Base-by-base conservation (phyloP, 1,140 invertebrate species). In the Euwallacea similis region DNA sequence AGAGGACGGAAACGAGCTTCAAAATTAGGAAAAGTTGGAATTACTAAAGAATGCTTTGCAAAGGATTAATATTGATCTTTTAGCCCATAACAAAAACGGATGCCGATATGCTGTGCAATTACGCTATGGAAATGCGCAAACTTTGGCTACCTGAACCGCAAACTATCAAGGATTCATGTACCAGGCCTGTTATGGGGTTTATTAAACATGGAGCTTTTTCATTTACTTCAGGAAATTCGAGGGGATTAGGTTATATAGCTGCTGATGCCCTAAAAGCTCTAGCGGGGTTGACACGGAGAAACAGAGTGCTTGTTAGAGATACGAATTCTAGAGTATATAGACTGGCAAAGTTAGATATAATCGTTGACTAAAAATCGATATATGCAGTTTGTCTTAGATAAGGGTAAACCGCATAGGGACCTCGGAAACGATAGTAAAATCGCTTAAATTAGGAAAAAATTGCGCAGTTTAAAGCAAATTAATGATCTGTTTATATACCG, bases 151-250 rank as follows among this genome's bases (percentile, higher is more conserved):
- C 91, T 7, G 81, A 84, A 54, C 82, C 80, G 7, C 78, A 81
- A 43, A 84, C 79, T 43, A 85, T 93, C 44, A 86, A 89, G n/a
- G 75, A 86, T 59, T 85, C 86, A 13, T 87, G 87, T 76, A 84
- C 84, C 13, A 85, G 91, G 75, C 83, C 90, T 80, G 83, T 91
- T 3, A 87, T 93, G 74, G 93, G 93, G 54, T 95, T 88, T 81
- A 76, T 94, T 8, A 85, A 82, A 47, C 82, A 87, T 71, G 91
- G 90, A 41, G 86, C 85, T 43, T 94, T 89, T 78, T 89, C 87
- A 74, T 90, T 90, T 73, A 86, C 86, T 0, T 85, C 89, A 77
- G 87, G 88, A 0, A 85, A 82, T 44, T 85, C 86, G 65, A 83
- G 85, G 73, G 91, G 87, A 58, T 79, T 91, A 7, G 92, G 91